Percentiles rank a stretch among this genome's conserved stretches.
Evolutionary conservation across 2,797 vertebrate species (phyloP).

Genomic region (Gymnoscopelus microlampas): DNA sequence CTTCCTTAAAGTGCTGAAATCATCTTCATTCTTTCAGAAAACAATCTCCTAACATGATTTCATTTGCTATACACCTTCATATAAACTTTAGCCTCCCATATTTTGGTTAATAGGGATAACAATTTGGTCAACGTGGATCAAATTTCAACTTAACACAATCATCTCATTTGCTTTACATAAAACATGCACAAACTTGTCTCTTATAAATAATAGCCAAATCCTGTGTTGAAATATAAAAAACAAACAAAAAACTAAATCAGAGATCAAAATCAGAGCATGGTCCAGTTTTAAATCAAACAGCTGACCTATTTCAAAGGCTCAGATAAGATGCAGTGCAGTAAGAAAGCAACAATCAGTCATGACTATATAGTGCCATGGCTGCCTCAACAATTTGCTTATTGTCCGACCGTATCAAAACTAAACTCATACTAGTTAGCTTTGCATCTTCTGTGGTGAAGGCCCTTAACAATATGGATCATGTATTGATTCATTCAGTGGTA

Average conservation of each 20-base stretch:
- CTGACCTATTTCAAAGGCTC: conserved; percentile 93
- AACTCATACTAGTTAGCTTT: conserved; percentile 40
- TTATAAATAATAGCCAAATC: conserved; percentile 94
- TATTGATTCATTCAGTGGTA: conserved; percentile 47
- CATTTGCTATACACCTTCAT: conserved; percentile 70
- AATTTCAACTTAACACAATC: conserved; percentile 85
- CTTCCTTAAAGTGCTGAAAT: conserved; percentile 83
- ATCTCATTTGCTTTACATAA: conserved; percentile 85
- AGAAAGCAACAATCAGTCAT: conserved; percentile 76
- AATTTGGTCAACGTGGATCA: conserved; percentile 50
- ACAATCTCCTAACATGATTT: conserved; percentile 36
- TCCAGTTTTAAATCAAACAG: conserved; percentile 90
- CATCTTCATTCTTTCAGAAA: conserved; percentile 33
- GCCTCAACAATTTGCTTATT: conserved; percentile 55
- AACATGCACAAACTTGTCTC: conserved; percentile 93
- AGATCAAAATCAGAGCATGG: conserved; percentile 77
- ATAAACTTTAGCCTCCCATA: conserved; percentile 36
- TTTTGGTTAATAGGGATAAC: conserved; percentile 49
- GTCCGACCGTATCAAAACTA: conserved; percentile 40
- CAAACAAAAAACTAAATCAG: conserved; percentile 59
- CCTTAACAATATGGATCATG: conserved; percentile 9
- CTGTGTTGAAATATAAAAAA: conserved; percentile 85
- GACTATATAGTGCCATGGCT: conserved; percentile 77
- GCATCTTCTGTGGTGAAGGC: conserved; percentile 41
- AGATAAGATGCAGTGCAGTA: conserved; percentile 97